Evolutionary conservation across 2,113 vertebrate genomes (phyloP).

Genomic region (Onychorhynchus coronatus): DNA sequence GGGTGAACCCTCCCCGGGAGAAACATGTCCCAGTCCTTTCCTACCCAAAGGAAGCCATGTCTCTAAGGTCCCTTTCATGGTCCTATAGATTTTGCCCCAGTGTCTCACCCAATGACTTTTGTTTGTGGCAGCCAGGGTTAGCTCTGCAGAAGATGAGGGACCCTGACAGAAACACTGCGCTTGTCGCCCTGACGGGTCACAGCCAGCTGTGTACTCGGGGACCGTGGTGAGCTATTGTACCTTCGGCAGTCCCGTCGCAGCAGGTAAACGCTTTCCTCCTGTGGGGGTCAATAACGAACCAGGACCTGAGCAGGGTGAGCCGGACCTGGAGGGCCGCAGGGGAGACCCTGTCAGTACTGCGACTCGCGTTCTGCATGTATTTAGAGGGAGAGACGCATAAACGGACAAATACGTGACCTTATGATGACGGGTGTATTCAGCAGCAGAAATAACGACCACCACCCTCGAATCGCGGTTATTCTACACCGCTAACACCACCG

Average conservation of each 20-base stretch:
- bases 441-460: too few relatives aligned
- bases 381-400: too few relatives aligned
- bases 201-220: not conserved
- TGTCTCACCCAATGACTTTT: conserved; percentile 74
- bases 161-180: not conserved
- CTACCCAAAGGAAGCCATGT: not conserved
- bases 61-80: not conserved
- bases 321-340: not conserved
- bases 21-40: not conserved
- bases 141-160: not conserved
- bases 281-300: not conserved
- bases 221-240: not conserved
- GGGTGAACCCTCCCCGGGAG: not conserved
- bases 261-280: not conserved
- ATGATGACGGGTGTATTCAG: too few relatives aligned
- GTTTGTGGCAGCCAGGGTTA: conserved; percentile 75
- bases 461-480: too few relatives aligned
- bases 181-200: not conserved
- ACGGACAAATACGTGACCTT: too few relatives aligned
- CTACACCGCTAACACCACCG: too few relatives aligned
- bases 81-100: not conserved
- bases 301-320: not conserved
- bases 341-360: too few relatives aligned
- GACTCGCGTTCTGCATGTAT: too few relatives aligned
- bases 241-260: not conserved